phyloP scores from a whole-genome alignment of 2,797 vertebrate species.

The Sebastes matsubarae region DNA sequence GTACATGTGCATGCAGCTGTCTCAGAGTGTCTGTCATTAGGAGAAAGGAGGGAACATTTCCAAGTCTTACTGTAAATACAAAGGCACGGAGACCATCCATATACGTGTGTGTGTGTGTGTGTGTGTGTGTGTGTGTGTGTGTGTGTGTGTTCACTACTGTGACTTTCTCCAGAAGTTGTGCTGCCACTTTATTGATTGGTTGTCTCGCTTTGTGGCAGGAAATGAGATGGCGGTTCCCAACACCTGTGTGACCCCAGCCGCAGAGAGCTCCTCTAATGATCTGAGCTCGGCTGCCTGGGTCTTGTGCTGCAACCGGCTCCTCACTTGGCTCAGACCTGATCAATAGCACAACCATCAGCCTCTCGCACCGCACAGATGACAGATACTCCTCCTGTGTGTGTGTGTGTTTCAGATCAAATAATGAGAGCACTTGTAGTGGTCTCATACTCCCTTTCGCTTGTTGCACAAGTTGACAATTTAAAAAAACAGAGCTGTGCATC shows the following conservation, averaged over 20 bases:
- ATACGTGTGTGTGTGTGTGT: background rate
- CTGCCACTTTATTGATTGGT: slow-evolving; percentile 58
- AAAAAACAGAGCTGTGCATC: slow-evolving; percentile 25
- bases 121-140: background rate
- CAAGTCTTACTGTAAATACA: slow-evolving; percentile 66
- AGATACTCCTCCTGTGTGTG: background rate
- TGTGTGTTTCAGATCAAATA: slow-evolving; percentile 38
- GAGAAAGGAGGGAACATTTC: slow-evolving; percentile 56
- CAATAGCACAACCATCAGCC: slow-evolving; percentile 46
- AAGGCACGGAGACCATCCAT: slow-evolving; percentile 7
- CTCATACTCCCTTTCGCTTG: slow-evolving; percentile 33
- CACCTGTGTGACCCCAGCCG: slow-evolving; percentile 69
- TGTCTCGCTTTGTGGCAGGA: slow-evolving; percentile 67
- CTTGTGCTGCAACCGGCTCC: slow-evolving; percentile 17
- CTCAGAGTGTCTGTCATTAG: slow-evolving; percentile 57
- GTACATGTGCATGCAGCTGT: slow-evolving; percentile 65
- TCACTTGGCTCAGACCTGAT: slow-evolving; percentile 58
- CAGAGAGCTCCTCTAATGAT: slow-evolving; percentile 65
- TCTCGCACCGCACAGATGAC: background rate
- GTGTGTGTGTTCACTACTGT: background rate
- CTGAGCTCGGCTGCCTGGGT: slow-evolving; percentile 58
- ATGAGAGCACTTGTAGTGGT: slow-evolving; percentile 59
- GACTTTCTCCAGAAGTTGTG: slow-evolving; percentile 43
- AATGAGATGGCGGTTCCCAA: slow-evolving; percentile 48
- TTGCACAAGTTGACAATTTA: slow-evolving; percentile 28